Base-by-base conservation (phyloP, 2,797 vertebrate genomes). In the Arnoldichthys spilopterus region DNA sequence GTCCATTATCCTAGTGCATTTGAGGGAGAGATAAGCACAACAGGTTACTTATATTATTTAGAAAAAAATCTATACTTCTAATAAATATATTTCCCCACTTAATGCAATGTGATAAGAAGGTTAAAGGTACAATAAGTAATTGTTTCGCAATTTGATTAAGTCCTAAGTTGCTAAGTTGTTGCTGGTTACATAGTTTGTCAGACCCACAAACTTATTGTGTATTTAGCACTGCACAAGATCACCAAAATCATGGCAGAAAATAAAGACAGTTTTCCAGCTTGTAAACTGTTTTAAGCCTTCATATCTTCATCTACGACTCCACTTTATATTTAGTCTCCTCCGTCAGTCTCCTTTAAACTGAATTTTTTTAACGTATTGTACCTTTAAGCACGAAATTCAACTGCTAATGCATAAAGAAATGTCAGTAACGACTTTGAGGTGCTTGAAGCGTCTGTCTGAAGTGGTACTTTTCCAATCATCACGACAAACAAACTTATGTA, bases 401-500 rank as follows among this genome's bases (percentile, higher is more conserved):
- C 4, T 3, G 20, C 32, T 61, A 73, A 67, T 49, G 16, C 15
- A 26, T 71, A 64, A 64, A 32, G 67, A 70, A 70, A 80, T 62
- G 34, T 56, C 26, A 62, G 72, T 71, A 32, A 62, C 13, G 18
- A 61, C 45, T 59, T n/a, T 32, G 20, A 76, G 62, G n/a, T 73
- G 61, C 28, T 56, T 56, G 18, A 34, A 67, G 53, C 49, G 54
- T 69, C 18, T 15, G 43, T 62, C 56, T 63, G 28, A 64, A 58
- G 56, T 26, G 49, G 18, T 53, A 24, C 81, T 82, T 85, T 83
- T 81, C 68, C 72, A 77, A 80, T 77, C 64, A 26, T 84, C 85
- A 86, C 47, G 59, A 77, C 76, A 79, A 72, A 89, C 85, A 88
- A 89, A 82, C 81, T 80, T 49, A 87, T 49, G 45, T 80, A 78